Percentiles rank a stretch among this genome's conserved stretches.
Conservation (phyloP, 2,113 vertebrate genomes). For the Silurus asotus region DNA sequence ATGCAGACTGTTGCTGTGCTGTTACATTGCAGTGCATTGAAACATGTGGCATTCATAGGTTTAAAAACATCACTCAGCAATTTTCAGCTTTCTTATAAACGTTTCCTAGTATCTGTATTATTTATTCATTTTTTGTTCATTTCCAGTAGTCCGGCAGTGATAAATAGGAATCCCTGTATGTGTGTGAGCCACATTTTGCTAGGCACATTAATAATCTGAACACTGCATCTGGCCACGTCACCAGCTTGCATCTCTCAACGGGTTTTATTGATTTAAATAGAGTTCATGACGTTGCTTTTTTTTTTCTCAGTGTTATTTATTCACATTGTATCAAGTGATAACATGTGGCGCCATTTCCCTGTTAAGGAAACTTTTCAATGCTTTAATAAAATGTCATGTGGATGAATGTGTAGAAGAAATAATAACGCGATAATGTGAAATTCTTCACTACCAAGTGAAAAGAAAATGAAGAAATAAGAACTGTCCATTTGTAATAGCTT, state of each 20-base stretch:
- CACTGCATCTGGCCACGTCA: constrained; percentile 1
- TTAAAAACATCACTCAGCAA: neutral
- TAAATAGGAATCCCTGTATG: constrained; percentile 6
- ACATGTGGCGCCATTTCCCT: neutral
- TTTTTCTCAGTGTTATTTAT: neutral
- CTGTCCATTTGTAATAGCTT: neutral
- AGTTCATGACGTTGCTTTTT: neutral
- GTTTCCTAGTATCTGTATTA: too few species aligned
- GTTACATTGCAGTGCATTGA: neutral
- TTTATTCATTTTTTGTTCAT: neutral
- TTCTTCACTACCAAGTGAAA: neutral
- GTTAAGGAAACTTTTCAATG: neutral
- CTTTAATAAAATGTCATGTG: neutral
- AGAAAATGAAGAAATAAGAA: neutral
- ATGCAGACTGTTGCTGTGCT: neutral
- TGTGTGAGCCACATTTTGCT: constrained; percentile 1
- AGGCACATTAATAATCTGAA: constrained; percentile 1
- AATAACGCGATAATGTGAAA: neutral
- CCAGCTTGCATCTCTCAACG: neutral
- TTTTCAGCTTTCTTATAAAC: neutral
- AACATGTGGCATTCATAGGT: neutral
- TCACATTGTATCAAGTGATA: neutral
- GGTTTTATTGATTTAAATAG: constrained; percentile 7
- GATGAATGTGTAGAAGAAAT: neutral
- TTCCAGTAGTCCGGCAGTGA: neutral